phyloP scores from a whole-genome alignment of 2,888 invertebrate genomes.

The Troilus luridus region DNA sequence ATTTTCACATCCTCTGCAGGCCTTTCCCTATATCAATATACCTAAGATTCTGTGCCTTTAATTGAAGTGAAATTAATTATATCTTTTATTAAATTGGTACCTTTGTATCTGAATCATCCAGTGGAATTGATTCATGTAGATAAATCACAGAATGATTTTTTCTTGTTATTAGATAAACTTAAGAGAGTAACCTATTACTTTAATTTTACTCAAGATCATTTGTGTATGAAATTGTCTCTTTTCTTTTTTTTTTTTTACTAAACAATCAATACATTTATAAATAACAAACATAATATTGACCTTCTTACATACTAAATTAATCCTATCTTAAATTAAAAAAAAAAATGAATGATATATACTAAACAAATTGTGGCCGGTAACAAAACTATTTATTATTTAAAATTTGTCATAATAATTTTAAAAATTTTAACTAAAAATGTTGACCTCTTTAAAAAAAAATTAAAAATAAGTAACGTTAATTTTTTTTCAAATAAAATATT shows the following conservation, averaged over 20 bases:
- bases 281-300: neutral
- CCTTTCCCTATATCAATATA: slow-evolving; percentile 24
- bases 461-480: no score
- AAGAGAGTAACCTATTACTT: neutral
- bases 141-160: slow-evolving; percentile 21
- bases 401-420: no score
- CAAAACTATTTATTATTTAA: no score
- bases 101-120: slow-evolving; percentile 13
- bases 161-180: neutral
- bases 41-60: slow-evolving; percentile 41
- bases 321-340: no score
- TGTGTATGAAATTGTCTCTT: neutral
- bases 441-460: no score
- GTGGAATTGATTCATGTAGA: slow-evolving; percentile 16
- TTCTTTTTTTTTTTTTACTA: neutral
- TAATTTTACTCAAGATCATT: neutral
- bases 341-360: no score
- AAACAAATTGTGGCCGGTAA: no score
- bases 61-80: slow-evolving; percentile 13
- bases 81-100: neutral
- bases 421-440: no score
- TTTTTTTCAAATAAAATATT: no score
- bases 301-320: no score
- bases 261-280: neutral
- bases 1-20: slow-evolving; percentile 29